These are phyloP conservation scores for Tinea trinotella DNA, from an alignment of 2,888 invertebrate species.

Conservation along the genomic window DNA sequence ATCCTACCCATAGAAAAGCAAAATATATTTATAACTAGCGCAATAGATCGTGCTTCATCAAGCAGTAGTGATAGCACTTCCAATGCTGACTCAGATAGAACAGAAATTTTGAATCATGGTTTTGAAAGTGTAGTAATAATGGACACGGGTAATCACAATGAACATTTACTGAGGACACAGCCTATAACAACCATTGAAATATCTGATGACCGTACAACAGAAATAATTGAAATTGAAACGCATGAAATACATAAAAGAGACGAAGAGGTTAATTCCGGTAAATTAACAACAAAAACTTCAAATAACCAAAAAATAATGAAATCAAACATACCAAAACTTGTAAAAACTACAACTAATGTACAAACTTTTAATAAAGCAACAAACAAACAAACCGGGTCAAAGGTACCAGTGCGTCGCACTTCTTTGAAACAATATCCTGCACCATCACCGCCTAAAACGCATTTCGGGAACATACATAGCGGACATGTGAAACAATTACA, in stretches of 20 bases:
- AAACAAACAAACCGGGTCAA: constrained; percentile 49
- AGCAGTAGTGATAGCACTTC: not conserved
- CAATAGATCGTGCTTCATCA: constrained; percentile 4
- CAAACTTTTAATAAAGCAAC: constrained; percentile 44
- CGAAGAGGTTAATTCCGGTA: not conserved
- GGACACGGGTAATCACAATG: not conserved
- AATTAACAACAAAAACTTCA: not conserved
- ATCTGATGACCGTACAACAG: not conserved
- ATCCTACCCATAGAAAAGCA: not conserved
- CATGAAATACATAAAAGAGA: constrained; percentile 1
- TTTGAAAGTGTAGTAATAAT: not conserved
- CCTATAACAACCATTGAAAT: constrained; percentile 1
- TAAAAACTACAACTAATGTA: constrained; percentile 43
- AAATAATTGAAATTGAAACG: not conserved
- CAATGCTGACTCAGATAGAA: not conserved
- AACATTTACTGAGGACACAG: not conserved
- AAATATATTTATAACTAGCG: not conserved
- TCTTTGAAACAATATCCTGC: constrained; percentile 55
- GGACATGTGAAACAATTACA: constrained; percentile 65
- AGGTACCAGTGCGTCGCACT: constrained; percentile 52
- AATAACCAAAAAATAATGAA: constrained; percentile 29
- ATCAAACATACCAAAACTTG: constrained; percentile 58
- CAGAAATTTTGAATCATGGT: not conserved
- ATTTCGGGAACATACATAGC: constrained; percentile 59
- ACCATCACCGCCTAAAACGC: constrained; percentile 58